Base-by-base conservation (phyloP, 1,140 invertebrate species). In the Drosophila willistoni region DNA sequence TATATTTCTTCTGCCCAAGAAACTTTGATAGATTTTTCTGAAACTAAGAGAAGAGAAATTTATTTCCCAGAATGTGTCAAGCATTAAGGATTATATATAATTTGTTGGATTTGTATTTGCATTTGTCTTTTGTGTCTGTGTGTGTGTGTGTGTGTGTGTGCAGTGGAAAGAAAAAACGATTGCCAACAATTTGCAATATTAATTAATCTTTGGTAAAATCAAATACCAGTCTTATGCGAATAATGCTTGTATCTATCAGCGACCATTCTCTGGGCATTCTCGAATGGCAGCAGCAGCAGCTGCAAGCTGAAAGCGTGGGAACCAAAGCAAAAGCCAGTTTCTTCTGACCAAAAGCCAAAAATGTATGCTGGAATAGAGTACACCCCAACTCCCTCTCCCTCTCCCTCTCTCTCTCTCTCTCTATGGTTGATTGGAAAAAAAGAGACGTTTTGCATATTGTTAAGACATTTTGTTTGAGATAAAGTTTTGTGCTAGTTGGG, bases 221-320 rank as follows among this genome's bases (percentile, higher is more conserved):
- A 66, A 69, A 73, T 76, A 66, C 73, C 73, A 55, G 54, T 42
- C 73, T 60, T 73, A 77, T 76, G 76, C 76, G 66, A 77, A 77
- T 77, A 76, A 29, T 17, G 29, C 61, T 68, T 13, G 72, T 63
- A 75, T 64, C 64, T 42, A 66, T 36, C 33, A 36, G 60, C 61
- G 59, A 64, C 44, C 67, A 65, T 71, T 51, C 44, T 51, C 47
- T 77, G 74, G 73, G 74, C 74, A 77, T 77, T 77, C 64, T 74
- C 71, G 61, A 68, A 67, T 63, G 42, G 68, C 44, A 17, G 42
- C 44, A 17, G 44, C 44, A 77, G 68, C 74, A 77, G 74, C 74
- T 77, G 74, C 74, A 70, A 61, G 55, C 39, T 19, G 12, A 44
- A 25, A 77, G 74, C 74, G 73, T 75, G 73, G 73, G 71, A 75